Conservation (phyloP, 2,113 vertebrate species). For the Notarius quadriscutis region DNA sequence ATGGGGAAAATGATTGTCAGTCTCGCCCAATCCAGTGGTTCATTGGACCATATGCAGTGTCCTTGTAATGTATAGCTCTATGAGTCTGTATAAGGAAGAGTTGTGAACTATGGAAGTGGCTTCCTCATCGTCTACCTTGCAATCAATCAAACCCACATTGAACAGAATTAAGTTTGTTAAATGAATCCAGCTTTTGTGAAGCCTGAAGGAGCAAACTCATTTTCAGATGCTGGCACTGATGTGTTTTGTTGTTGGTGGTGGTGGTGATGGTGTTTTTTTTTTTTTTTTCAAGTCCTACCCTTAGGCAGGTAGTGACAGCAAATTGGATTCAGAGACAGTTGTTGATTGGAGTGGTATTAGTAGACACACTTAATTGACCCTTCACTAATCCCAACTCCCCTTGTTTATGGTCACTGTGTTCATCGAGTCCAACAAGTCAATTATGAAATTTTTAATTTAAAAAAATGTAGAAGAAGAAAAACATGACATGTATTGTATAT, state of each 20-base stretch:
- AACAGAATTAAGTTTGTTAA: constrained; percentile 11
- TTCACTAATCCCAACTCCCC: background rate
- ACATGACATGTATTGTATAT: background rate
- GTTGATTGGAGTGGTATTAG: constrained; percentile 39
- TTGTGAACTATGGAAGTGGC: constrained; percentile 21
- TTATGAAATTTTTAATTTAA: background rate
- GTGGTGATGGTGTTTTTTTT: background rate
- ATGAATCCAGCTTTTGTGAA: constrained; percentile 23
- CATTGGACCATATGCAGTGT: constrained; percentile 8
- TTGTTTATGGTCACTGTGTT: background rate
- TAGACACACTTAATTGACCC: constrained; percentile 40
- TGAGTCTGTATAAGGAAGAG: background rate
- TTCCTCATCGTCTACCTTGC: background rate
- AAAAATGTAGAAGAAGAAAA: background rate
- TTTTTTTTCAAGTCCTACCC: constrained; percentile 14
- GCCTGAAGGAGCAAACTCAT: constrained; percentile 37
- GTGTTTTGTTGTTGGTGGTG: constrained; percentile 1
- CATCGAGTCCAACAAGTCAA: background rate
- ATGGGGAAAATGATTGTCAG: constrained; percentile 2
- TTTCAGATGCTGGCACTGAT: constrained; percentile 39
- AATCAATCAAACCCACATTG: constrained; percentile 1
- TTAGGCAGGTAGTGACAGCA: constrained; percentile 31
- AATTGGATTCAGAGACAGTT: constrained; percentile 52
- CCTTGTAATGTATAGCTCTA: constrained; percentile 11
- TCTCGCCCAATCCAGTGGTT: constrained; percentile 10